A percentile compares a stretch with the other conserved stretches of the same genome.
Evolutionary conservation across 1,140 invertebrate species (phyloP).

Genomic region (Chironomus tepperi): DNA sequence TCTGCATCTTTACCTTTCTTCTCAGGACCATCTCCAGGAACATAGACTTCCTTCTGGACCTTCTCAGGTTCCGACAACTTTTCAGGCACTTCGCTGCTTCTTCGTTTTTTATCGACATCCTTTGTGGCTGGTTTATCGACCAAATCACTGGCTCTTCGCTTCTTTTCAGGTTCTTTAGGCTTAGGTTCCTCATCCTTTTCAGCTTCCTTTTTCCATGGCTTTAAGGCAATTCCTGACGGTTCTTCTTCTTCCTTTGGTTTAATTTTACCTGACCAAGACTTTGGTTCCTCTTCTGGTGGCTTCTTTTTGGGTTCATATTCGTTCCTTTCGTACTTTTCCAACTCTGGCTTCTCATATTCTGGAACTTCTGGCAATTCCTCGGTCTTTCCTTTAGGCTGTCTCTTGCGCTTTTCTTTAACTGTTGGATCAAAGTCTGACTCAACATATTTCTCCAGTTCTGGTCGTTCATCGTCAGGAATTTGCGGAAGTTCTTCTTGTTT

Average conservation of each 20-base stretch:
- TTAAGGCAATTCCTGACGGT: slow-evolving; percentile 20
- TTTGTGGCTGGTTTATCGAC: too few relatives aligned
- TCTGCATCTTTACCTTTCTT: neutral
- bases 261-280: slow-evolving; percentile 20
- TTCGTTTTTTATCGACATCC: too few relatives aligned
- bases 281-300: slow-evolving; percentile 33
- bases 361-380: slow-evolving; percentile 43
- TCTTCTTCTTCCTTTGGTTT: slow-evolving; percentile 26
- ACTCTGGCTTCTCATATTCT: slow-evolving; percentile 43
- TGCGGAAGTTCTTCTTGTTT: slow-evolving; percentile 27
- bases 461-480: slow-evolving; percentile 29
- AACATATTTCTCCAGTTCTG: slow-evolving; percentile 35
- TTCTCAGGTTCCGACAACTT: too few relatives aligned
- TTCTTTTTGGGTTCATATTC: slow-evolving; percentile 30
- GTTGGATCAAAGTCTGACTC: neutral
- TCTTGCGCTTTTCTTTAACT: slow-evolving; percentile 27
- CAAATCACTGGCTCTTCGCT: too few relatives aligned
- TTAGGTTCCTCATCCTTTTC: neutral
- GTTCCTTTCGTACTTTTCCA: slow-evolving; percentile 43
- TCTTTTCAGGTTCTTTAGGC: neutral
- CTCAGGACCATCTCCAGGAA: neutral
- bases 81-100: too few relatives aligned
- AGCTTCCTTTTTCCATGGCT: neutral
- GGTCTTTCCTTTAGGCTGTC: slow-evolving; percentile 36
- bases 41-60: too few relatives aligned